phyloP scores from a whole-genome alignment of 2,888 invertebrate species.

The Agrochola lychnidis region DNA sequence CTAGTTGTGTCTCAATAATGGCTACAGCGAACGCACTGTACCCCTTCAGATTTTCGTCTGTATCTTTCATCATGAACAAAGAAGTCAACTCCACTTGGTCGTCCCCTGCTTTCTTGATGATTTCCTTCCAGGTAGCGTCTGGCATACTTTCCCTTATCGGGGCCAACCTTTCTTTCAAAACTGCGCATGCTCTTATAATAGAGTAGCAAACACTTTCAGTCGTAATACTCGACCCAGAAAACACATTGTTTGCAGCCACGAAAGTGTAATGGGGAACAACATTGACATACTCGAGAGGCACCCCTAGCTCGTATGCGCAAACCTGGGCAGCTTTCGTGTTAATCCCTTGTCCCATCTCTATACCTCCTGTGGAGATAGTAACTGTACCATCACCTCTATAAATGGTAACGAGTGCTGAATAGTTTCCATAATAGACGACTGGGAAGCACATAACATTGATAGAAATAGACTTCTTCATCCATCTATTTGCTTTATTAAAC shows the following conservation, averaged over 20 bases:
- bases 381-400: constrained; percentile 93
- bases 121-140: constrained; percentile 90
- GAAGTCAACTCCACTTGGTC: constrained; percentile 91
- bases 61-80: constrained; percentile 90
- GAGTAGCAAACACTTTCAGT: constrained; percentile 91
- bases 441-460: constrained; percentile 93
- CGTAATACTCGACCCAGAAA: constrained; percentile 92
- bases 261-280: constrained; percentile 91
- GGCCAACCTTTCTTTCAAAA: constrained; percentile 89
- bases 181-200: constrained; percentile 91
- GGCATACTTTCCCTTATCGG: constrained; percentile 87
- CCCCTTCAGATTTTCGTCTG: constrained; percentile 84
- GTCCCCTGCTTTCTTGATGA: constrained; percentile 89
- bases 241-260: constrained; percentile 91
- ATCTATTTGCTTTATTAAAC: constrained; percentile 93
- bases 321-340: constrained; percentile 95
- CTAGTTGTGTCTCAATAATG: constrained; percentile 92
- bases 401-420: constrained; percentile 91
- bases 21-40: constrained; percentile 92
- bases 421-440: constrained; percentile 89
- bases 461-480: constrained; percentile 93
- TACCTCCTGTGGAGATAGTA: constrained; percentile 92
- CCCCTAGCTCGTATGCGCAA: constrained; percentile 93
- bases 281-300: constrained; percentile 91
- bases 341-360: constrained; percentile 95